A percentile compares a stretch with the other conserved stretches of the same genome.
Evolutionary conservation across 1,140 invertebrate species (phyloP).

Genomic region (Diorhabda sublineata): DNA sequence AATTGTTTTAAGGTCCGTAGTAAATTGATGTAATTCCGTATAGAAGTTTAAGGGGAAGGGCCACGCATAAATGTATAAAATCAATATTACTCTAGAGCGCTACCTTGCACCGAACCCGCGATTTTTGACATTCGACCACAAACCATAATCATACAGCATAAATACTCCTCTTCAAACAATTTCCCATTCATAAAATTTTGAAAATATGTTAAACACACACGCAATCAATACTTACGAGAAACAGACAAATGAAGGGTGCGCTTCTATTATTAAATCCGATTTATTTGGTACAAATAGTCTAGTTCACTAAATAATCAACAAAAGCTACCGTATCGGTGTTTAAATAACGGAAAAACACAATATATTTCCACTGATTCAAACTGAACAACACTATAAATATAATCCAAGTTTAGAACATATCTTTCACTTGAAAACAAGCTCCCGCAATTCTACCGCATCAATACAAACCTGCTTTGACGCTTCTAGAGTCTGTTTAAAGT

Average conservation of each 20-base stretch:
- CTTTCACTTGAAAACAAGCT: constrained; percentile 14
- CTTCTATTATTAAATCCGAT: not conserved
- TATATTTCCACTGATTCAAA: constrained; percentile 10
- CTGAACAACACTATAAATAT: constrained; percentile 1
- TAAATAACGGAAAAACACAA: not conserved
- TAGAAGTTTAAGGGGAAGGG: constrained; percentile 16
- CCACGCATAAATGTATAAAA: constrained; percentile 24
- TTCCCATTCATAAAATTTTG: constrained; percentile 14
- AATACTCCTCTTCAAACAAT: not conserved
- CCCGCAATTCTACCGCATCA: constrained; percentile 26
- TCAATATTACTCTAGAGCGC: constrained; percentile 24
- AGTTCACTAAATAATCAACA: too few species aligned
- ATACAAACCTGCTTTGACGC: constrained; percentile 20
- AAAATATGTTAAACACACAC: constrained; percentile 4
- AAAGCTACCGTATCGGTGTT: not conserved
- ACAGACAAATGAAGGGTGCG: not conserved
- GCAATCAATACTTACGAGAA: constrained; percentile 4
- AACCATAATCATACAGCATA: not conserved
- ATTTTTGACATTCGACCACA: constrained; percentile 21
- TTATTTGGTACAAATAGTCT: not conserved
- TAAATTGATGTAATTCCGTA: constrained; percentile 11
- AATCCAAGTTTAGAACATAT: constrained; percentile 16
- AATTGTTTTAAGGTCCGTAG: too few species aligned
- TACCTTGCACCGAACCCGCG: constrained; percentile 13
- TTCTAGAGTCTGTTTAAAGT: not conserved